Conservation (phyloP, 2,888 invertebrate genomes). For the Drosophila sordidapex region DNA sequence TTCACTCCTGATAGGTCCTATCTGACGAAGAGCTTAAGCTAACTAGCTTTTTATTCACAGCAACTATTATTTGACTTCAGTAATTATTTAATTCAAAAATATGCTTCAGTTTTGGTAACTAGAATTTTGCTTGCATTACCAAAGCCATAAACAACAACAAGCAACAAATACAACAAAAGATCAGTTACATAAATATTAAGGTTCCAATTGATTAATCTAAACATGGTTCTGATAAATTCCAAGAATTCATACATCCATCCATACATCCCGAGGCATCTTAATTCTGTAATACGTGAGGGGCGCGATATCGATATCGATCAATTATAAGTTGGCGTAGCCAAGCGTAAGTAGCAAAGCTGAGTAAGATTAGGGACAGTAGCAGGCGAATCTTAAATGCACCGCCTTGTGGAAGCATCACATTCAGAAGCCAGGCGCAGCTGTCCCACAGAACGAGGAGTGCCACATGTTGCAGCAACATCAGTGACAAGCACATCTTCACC, state of each 20-base stretch:
- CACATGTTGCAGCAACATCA: conserved; percentile 44
- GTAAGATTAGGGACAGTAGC: conserved; percentile 12
- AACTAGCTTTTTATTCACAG: not conserved
- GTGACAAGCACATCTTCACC: conserved; percentile 25
- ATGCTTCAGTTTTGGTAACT: too few species aligned
- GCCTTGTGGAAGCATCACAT: not conserved
- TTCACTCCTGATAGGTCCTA: too few species aligned
- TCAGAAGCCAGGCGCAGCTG: conserved; percentile 21
- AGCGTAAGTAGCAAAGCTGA: conserved; percentile 10
- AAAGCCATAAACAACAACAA: not conserved
- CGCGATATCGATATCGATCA: not conserved
- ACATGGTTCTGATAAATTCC: not conserved
- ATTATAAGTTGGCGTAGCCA: conserved; percentile 22
- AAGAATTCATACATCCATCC: not conserved
- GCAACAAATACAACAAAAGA: not conserved
- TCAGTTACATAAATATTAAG: not conserved
- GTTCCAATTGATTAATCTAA: not conserved
- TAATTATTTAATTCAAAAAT: not conserved
- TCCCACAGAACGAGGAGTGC: conserved; percentile 40
- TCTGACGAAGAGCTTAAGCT: too few species aligned
- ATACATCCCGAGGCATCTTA: not conserved
- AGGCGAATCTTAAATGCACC: conserved; percentile 22
- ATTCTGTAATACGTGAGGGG: not conserved
- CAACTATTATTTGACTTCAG: not conserved
- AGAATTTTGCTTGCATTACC: not conserved